phyloP scores from a whole-genome alignment of 2,888 invertebrate genomes.

The Drosophila niveifrons region DNA sequence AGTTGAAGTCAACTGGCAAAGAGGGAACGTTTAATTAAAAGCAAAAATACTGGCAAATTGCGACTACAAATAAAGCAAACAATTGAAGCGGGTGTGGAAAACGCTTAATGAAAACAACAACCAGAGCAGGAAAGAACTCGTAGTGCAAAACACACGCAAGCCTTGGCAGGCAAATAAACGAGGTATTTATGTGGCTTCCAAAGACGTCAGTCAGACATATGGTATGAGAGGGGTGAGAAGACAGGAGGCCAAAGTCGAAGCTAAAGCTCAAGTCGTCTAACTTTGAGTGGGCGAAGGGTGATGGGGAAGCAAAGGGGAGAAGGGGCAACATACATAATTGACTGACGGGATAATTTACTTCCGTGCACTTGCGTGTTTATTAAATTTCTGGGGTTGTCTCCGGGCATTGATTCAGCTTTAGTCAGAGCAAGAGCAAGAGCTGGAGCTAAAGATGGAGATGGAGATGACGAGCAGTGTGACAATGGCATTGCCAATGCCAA shows the following conservation, averaged over 20 bases:
- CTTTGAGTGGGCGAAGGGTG: conserved; percentile 2
- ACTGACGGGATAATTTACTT: conserved; percentile 78
- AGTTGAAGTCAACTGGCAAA: conserved; percentile 20
- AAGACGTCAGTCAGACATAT: conserved; percentile 46
- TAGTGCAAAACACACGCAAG: conserved; percentile 47
- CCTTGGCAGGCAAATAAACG: conserved; percentile 67
- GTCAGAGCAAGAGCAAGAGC: neutral
- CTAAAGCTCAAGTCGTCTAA: conserved; percentile 15
- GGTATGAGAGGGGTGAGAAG: neutral
- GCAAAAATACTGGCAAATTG: conserved; percentile 62
- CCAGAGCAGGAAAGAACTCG: conserved; percentile 36
- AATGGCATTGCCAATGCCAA: conserved; percentile 51
- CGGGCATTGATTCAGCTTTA: conserved; percentile 67
- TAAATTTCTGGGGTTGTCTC: conserved; percentile 78
- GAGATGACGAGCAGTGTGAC: conserved; percentile 35
- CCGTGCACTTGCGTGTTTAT: conserved; percentile 81
- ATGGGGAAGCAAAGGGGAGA: conserved; percentile 2
- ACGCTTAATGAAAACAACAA: conserved; percentile 56
- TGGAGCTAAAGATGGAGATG: neutral
- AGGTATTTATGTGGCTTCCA: conserved; percentile 74
- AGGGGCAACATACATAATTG: conserved; percentile 68
- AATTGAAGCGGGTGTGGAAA: conserved; percentile 68
- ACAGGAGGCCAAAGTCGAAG: conserved; percentile 1
- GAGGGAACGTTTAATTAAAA: conserved; percentile 75
- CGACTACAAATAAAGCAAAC: conserved; percentile 78